Evolutionary conservation across 2,113 vertebrate species (phyloP).

Genomic region (Leucopsar rothschildi): DNA sequence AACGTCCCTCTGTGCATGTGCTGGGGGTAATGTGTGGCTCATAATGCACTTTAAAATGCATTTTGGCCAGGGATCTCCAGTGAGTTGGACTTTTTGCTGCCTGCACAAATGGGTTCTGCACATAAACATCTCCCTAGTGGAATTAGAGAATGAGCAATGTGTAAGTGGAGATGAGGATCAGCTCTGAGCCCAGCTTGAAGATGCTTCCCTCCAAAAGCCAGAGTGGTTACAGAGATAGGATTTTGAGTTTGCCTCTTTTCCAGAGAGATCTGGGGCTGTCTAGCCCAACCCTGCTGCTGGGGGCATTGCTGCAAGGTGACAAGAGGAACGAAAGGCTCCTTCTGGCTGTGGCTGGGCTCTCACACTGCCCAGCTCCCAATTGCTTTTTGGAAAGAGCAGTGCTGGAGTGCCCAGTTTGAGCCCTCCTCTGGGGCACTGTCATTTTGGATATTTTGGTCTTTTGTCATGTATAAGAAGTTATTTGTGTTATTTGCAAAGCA

Average conservation of each 20-base stretch:
- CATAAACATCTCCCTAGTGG: not conserved
- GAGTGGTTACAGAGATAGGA: not conserved
- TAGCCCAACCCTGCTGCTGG: not conserved
- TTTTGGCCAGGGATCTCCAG: not conserved
- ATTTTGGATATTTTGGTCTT: not conserved
- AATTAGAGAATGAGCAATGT: rapidly evolving
- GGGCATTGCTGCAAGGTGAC: not conserved
- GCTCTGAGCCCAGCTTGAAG: not conserved
- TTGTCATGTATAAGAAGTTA: not conserved
- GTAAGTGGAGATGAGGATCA: not conserved
- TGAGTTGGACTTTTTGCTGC: not conserved
- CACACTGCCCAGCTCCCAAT: rapidly evolving
- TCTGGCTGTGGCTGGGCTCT: not conserved
- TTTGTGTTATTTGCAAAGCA: not conserved
- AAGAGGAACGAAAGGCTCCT: not conserved
- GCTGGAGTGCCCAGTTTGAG: not conserved
- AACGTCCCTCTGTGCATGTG: rapidly evolving
- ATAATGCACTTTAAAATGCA: not conserved
- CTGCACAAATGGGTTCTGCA: not conserved
- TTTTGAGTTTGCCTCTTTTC: not conserved
- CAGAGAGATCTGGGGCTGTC: not conserved
- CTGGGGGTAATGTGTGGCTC: not conserved
- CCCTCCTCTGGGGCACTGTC: not conserved
- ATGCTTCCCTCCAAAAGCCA: not conserved
- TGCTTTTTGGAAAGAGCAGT: constrained; percentile 1